phyloP scores from a whole-genome alignment of 2,888 invertebrate species.

The Ophion costatus region DNA sequence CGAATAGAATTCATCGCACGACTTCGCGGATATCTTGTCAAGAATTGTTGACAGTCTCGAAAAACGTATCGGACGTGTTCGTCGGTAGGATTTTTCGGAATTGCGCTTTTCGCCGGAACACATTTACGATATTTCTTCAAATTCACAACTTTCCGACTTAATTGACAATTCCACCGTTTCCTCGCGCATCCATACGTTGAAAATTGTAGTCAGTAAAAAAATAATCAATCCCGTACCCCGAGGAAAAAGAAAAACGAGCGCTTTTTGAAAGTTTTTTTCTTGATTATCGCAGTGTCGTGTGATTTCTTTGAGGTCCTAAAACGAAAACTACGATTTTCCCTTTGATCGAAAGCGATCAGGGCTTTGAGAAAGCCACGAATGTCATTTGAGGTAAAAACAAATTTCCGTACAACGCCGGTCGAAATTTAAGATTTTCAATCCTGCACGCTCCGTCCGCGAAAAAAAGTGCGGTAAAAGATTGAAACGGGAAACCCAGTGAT shows the following conservation, averaged over 20 bases:
- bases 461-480: neutral
- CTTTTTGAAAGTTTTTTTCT: too few relatives aligned
- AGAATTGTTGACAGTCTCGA: neutral
- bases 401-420: neutral
- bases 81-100: too few relatives aligned
- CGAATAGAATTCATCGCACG: neutral
- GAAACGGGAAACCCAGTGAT: slow-evolving; percentile 5
- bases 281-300: too few relatives aligned
- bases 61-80: neutral
- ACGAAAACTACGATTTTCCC: too few relatives aligned
- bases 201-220: neutral
- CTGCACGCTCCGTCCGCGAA: neutral
- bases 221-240: neutral
- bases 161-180: too few relatives aligned
- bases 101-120: neutral
- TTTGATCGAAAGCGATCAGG: too few relatives aligned
- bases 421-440: slow-evolving; percentile 17
- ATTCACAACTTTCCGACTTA: neutral
- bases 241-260: neutral
- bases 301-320: too few relatives aligned
- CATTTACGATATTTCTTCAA: neutral
- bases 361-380: neutral
- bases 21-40: slow-evolving; percentile 2
- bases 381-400: neutral
- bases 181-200: too few relatives aligned